These are phyloP conservation scores for Naso thynnoides DNA, from an alignment of 2,797 vertebrate species.

Conservation along the genomic window DNA sequence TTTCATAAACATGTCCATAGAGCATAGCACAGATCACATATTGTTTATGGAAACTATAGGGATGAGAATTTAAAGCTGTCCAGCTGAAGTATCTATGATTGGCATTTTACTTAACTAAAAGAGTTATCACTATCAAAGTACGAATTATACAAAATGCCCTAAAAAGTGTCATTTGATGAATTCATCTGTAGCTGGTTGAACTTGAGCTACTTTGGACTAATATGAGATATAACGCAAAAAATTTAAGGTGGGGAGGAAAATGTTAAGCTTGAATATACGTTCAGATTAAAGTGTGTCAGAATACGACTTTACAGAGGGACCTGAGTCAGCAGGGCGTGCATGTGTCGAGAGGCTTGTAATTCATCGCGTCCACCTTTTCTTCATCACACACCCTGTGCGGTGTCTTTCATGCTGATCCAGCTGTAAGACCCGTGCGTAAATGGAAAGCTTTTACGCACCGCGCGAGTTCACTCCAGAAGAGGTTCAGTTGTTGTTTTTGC, in stretches of 20 bases:
- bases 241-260: not conserved
- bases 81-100: not conserved
- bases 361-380: constrained; percentile 13
- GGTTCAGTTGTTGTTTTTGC: constrained; percentile 67
- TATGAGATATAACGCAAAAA: no score
- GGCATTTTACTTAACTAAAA: not conserved
- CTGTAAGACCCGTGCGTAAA: constrained; percentile 69
- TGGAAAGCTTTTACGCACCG: constrained; percentile 82
- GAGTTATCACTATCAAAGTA: not conserved
- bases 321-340: constrained; percentile 48
- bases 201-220: not conserved
- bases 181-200: not conserved
- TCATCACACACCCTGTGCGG: constrained; percentile 14
- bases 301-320: constrained; percentile 15
- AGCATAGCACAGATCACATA: not conserved
- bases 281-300: constrained; percentile 11
- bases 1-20: no score
- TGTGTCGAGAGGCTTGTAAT: constrained; percentile 17
- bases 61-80: not conserved
- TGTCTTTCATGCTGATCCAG: constrained; percentile 54
- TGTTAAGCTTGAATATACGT: not conserved
- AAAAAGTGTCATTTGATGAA: not conserved
- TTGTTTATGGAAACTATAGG: not conserved
- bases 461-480: constrained; percentile 46
- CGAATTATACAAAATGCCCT: not conserved